Percentiles rank a stretch among this genome's conserved stretches.
These are phyloP conservation scores for Caenorhabditis sp. DNA, from an alignment of 2,888 invertebrate genomes.

Conservation along the genomic window DNA sequence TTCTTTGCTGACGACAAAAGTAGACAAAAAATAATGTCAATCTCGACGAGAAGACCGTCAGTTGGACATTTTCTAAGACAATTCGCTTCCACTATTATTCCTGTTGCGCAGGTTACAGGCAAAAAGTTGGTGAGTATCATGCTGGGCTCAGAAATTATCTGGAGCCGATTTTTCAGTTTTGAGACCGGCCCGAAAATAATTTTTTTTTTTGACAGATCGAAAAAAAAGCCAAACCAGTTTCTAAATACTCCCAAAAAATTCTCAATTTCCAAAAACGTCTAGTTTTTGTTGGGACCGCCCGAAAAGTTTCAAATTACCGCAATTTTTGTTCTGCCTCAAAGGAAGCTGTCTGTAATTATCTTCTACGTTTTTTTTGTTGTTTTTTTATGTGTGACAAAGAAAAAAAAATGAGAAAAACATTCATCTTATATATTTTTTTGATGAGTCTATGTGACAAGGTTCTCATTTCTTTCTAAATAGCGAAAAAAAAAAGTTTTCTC, in stretches of 20 bases:
- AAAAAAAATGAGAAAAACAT: background rate
- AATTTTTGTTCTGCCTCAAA: background rate
- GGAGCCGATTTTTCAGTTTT: background rate
- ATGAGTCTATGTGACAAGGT: background rate
- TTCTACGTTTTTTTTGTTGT: constrained; percentile 9
- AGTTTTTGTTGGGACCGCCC: constrained; percentile 9
- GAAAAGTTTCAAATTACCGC: background rate
- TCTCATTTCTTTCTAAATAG: constrained; percentile 5
- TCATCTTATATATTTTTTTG: background rate
- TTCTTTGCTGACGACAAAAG: background rate
- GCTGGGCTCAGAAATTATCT: background rate
- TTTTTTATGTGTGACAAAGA: constrained; percentile 3
- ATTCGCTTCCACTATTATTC: constrained; percentile 39
- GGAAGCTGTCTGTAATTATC: constrained; percentile 7
- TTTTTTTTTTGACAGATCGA: too few species aligned
- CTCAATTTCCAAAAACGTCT: background rate
- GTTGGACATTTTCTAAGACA: constrained; percentile 32
- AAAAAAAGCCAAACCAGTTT: too few species aligned
- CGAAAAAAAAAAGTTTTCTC: constrained; percentile 8
- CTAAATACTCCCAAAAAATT: too few species aligned
- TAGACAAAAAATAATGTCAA: background rate
- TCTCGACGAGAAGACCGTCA: constrained; percentile 17
- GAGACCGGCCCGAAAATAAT: too few species aligned
- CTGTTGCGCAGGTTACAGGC: constrained; percentile 22
- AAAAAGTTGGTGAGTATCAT: constrained; percentile 27